phyloP scores from a whole-genome alignment of 2,797 vertebrate species.

The Pangasius macronema region DNA sequence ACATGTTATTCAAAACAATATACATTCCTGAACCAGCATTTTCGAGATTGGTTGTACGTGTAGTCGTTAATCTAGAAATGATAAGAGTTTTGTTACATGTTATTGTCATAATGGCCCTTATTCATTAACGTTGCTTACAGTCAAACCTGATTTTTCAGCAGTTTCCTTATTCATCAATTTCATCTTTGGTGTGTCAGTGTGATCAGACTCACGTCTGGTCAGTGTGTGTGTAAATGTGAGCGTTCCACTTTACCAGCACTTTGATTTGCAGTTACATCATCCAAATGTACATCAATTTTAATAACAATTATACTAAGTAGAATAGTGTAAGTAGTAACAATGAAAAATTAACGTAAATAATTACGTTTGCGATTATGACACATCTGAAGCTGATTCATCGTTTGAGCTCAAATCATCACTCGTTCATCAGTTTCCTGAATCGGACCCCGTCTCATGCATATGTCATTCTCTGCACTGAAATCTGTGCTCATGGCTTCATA shows the following conservation, averaged over 20 bases:
- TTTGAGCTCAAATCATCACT: neutral
- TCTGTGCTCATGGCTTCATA: neutral
- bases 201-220: neutral
- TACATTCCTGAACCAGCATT: slow-evolving; percentile 31
- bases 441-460: neutral
- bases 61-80: slow-evolving; percentile 8
- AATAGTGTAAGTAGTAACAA: neutral
- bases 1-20: slow-evolving; percentile 34
- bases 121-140: neutral
- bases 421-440: neutral
- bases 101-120: slow-evolving; percentile 3
- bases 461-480: neutral
- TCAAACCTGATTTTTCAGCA: neutral
- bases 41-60: slow-evolving; percentile 25
- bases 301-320: neutral
- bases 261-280: neutral
- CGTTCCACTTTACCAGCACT: too few species aligned
- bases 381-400: neutral
- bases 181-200: neutral
- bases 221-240: neutral
- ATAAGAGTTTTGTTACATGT: neutral
- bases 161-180: neutral
- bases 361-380: neutral
- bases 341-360: neutral
- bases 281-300: neutral